Conservation (phyloP, 2,113 vertebrate species). For the Orycteropus afer region DNA sequence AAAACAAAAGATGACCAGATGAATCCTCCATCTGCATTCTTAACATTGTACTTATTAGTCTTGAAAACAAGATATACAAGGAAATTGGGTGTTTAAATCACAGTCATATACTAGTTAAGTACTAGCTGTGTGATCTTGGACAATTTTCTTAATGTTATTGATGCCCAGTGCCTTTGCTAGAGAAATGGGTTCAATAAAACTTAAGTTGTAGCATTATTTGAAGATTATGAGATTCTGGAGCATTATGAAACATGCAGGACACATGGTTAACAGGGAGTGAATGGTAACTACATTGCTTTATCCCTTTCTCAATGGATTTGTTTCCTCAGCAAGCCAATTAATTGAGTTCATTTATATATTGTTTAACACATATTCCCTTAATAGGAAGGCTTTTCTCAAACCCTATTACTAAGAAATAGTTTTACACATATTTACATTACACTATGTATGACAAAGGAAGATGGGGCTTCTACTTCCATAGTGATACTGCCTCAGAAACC, state of each 20-base stretch:
- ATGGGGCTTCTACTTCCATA: no score
- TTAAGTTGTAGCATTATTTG: neutral
- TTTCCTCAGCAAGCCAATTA: neutral
- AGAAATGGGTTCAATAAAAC: constrained; percentile 36
- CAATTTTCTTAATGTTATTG: neutral
- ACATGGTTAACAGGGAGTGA: neutral
- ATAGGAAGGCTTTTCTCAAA: neutral
- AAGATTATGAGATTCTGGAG: neutral
- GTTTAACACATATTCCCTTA: neutral
- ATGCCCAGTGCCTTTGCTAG: constrained; percentile 15
- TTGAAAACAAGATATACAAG: neutral
- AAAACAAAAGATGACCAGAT: neutral
- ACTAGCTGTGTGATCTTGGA: neutral
- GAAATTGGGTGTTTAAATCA: neutral
- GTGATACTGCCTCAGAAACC: no score
- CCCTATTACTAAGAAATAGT: neutral
- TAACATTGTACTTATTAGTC: neutral
- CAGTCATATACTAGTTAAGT: neutral
- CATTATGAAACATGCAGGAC: neutral
- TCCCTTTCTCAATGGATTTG: neutral
- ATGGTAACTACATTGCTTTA: neutral
- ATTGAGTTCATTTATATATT: neutral
- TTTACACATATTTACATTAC: neutral
- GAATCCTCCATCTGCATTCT: neutral
- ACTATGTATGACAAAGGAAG: neutral